Evolutionary conservation across 2,797 vertebrate genomes (phyloP).

Genomic region (Arctocebus calabarensis): DNA sequence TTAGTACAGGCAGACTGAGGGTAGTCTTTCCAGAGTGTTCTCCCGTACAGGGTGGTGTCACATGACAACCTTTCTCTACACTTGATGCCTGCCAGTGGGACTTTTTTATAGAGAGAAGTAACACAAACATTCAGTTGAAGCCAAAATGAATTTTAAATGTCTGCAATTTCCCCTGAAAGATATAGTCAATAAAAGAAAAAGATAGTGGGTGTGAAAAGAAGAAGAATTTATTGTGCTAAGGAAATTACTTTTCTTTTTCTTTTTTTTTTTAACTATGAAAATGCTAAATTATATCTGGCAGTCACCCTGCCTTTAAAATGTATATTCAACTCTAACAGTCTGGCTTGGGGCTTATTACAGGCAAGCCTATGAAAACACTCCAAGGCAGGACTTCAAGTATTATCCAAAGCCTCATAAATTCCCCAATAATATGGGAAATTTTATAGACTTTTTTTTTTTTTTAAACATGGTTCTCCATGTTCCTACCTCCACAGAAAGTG

Average conservation of each 20-base stretch:
- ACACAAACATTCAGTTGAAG: slow-evolving; percentile 76
- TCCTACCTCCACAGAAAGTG: not conserved
- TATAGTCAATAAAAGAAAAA: slow-evolving; percentile 79
- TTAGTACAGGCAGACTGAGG: not conserved
- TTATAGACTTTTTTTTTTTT: not conserved
- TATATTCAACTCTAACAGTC: slow-evolving; percentile 51
- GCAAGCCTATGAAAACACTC: not conserved
- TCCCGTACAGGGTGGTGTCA: not conserved
- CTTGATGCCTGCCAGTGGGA: slow-evolving; percentile 42
- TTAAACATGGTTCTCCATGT: not conserved
- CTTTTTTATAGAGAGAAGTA: slow-evolving; percentile 72
- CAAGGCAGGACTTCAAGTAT: slow-evolving; percentile 25
- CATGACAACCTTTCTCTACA: slow-evolving; percentile 45
- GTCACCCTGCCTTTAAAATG: slow-evolving; percentile 63
- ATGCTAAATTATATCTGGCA: slow-evolving; percentile 69
- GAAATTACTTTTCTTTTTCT: slow-evolving; percentile 65
- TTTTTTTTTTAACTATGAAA: slow-evolving; percentile 60
- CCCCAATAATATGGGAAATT: not conserved
- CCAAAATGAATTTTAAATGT: slow-evolving; percentile 78
- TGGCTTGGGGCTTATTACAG: not conserved
- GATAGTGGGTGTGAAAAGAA: slow-evolving; percentile 59
- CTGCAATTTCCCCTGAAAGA: slow-evolving; percentile 70
- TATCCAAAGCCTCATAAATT: slow-evolving; percentile 46
- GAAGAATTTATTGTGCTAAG: slow-evolving; percentile 73
- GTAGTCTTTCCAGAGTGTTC: slow-evolving; percentile 32